phyloP scores from a whole-genome alignment of 2,888 invertebrate species.

The Herminia tarsipennalis region DNA sequence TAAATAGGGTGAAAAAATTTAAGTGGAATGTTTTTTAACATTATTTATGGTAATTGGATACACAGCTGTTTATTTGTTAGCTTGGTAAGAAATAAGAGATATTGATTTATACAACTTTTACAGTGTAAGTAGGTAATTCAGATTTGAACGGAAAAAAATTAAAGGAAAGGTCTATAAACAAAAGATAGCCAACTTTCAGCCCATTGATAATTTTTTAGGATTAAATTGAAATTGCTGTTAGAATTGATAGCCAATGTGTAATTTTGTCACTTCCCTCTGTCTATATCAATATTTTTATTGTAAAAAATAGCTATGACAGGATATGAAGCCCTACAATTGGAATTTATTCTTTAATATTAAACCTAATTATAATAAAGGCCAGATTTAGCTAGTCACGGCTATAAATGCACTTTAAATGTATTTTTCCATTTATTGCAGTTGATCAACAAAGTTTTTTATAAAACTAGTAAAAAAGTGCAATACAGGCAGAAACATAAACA shows the following conservation, averaged over 20 bases:
- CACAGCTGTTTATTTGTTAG: too few species aligned
- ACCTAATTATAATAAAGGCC: conserved; percentile 13
- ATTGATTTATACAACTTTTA: too few species aligned
- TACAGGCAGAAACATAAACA: conserved; percentile 30
- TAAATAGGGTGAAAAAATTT: too few species aligned
- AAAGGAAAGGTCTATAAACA: too few species aligned
- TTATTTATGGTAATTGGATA: too few species aligned
- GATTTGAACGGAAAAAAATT: too few species aligned
- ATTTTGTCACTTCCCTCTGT: conserved; percentile 33
- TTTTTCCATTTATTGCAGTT: neutral
- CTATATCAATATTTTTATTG: conserved; percentile 36
- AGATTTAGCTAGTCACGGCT: neutral
- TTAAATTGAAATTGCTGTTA: conserved; percentile 29
- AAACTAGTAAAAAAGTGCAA: conserved; percentile 29
- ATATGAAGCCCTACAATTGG: conserved; percentile 38
- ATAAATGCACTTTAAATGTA: neutral
- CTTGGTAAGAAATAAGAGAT: too few species aligned
- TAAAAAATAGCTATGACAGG: conserved; percentile 43
- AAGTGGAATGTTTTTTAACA: too few species aligned
- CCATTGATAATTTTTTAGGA: conserved; percentile 1
- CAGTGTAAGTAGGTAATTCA: too few species aligned
- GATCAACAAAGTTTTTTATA: conserved; percentile 7
- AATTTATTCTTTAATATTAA: conserved; percentile 32
- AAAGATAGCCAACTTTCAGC: neutral
- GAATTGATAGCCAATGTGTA: conserved; percentile 34